Conservation (phyloP, 2,888 invertebrate genomes). For the Stictocephala bisonia region DNA sequence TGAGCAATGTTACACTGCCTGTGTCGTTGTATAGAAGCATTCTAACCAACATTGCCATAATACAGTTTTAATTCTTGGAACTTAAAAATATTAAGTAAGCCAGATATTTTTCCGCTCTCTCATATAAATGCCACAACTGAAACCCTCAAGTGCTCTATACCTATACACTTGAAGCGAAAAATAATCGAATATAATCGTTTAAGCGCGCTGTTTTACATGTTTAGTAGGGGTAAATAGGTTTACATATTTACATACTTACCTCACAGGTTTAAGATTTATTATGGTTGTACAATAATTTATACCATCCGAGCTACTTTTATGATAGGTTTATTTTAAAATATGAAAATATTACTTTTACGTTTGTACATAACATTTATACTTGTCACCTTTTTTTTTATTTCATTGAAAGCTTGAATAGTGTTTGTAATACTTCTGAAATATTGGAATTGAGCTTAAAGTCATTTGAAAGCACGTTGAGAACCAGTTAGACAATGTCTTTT, state of each 20-base stretch:
- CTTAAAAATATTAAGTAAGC: slow-evolving; percentile 38
- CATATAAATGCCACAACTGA: slow-evolving; percentile 35
- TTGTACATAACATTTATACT: too few relatives aligned
- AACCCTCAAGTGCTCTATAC: neutral
- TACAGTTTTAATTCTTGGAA: slow-evolving; percentile 11
- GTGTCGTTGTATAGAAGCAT: slow-evolving; percentile 39
- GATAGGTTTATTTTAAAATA: too few relatives aligned
- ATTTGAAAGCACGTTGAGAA: too few relatives aligned
- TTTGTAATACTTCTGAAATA: too few relatives aligned
- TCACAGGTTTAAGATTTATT: too few relatives aligned
- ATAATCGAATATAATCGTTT: slow-evolving; percentile 18
- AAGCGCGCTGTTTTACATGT: slow-evolving; percentile 16
- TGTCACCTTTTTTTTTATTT: too few relatives aligned
- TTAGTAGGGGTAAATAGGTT: slow-evolving; percentile 31
- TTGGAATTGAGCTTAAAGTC: too few relatives aligned
- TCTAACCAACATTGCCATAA: slow-evolving; percentile 8
- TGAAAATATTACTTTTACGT: too few relatives aligned
- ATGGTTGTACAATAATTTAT: too few relatives aligned
- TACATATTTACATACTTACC: slow-evolving; percentile 27
- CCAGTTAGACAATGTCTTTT: slow-evolving; percentile 6
- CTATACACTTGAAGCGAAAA: slow-evolving; percentile 39
- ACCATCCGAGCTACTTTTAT: too few relatives aligned
- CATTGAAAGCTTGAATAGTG: too few relatives aligned
- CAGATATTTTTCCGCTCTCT: slow-evolving; percentile 27
- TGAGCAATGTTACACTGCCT: neutral